Evolutionary conservation across 2,113 vertebrate species (phyloP).

Genomic region (Nothoprocta pentlandii): DNA sequence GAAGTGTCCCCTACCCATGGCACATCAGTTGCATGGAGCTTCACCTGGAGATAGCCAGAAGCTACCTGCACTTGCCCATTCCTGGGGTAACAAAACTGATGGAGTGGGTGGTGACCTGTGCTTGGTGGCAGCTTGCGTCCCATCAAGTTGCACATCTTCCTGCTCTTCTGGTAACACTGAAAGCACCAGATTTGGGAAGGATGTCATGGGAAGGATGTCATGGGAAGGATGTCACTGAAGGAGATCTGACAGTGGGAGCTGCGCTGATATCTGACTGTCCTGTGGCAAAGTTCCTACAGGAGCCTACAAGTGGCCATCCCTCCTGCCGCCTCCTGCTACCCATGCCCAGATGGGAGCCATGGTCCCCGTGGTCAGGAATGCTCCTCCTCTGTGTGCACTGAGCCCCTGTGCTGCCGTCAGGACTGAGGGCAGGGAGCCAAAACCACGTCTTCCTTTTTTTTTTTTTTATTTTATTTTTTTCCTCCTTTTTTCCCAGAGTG

Average conservation of each 20-base stretch:
- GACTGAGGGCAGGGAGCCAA: slow-evolving; percentile 75
- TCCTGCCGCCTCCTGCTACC: background rate
- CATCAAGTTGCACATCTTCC: background rate
- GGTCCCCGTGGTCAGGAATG: fast-evolving
- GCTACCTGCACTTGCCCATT: fast-evolving
- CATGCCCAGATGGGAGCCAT: fast-evolving
- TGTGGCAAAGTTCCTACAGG: background rate
- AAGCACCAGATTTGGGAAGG: background rate
- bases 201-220: too few species aligned
- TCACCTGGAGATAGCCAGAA: background rate
- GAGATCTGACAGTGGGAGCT: background rate
- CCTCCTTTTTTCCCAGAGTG: slow-evolving; percentile 77
- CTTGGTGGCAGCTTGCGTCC: too few species aligned
- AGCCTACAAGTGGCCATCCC: background rate
- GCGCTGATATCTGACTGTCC: background rate
- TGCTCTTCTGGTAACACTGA: background rate
- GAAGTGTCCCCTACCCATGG: background rate
- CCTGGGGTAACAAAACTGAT: background rate
- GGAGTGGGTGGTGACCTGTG: too few species aligned
- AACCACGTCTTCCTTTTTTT: slow-evolving; percentile 75
- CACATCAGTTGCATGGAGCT: fast-evolving
- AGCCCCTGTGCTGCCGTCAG: slow-evolving; percentile 29
- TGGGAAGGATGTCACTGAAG: background rate
- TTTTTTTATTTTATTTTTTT: background rate
- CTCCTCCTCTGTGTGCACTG: background rate